Conservation (phyloP, 2,888 invertebrate species). For the Drosophila kanekoi region DNA sequence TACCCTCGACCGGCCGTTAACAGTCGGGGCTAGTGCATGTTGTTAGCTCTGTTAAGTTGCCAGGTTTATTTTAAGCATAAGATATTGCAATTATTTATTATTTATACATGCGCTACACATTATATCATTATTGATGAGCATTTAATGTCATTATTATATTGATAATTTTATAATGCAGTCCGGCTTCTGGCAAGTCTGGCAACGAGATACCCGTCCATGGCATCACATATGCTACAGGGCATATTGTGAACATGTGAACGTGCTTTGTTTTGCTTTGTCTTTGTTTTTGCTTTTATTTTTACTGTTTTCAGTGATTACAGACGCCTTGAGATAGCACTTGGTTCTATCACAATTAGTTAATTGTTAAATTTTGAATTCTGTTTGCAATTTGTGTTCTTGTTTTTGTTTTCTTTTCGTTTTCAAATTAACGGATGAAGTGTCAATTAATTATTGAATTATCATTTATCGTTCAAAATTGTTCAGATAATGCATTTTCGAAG, state of each 20-base stretch:
- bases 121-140: no score
- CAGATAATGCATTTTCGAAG: slow-evolving; percentile 8
- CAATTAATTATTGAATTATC: slow-evolving; percentile 36
- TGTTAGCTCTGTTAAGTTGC: background rate
- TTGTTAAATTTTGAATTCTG: slow-evolving; percentile 23
- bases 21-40: background rate
- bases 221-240: slow-evolving; percentile 11
- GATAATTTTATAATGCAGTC: no score
- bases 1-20: slow-evolving; percentile 9
- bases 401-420: background rate
- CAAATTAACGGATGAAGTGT: slow-evolving; percentile 17
- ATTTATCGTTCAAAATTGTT: slow-evolving; percentile 18
- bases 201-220: background rate
- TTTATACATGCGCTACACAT: background rate
- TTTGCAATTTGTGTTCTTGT: background rate
- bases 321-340: slow-evolving; percentile 36
- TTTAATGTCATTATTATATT: no score
- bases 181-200: background rate
- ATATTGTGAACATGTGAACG: slow-evolving; percentile 13
- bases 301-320: slow-evolving; percentile 18
- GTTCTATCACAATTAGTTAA: slow-evolving; percentile 47
- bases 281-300: background rate
- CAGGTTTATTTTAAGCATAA: background rate
- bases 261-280: slow-evolving; percentile 10
- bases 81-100: background rate